A percentile compares a stretch with the other conserved stretches of the same genome.
Conservation (phyloP, 2,888 invertebrate species). For the Philonicus albiceps region DNA sequence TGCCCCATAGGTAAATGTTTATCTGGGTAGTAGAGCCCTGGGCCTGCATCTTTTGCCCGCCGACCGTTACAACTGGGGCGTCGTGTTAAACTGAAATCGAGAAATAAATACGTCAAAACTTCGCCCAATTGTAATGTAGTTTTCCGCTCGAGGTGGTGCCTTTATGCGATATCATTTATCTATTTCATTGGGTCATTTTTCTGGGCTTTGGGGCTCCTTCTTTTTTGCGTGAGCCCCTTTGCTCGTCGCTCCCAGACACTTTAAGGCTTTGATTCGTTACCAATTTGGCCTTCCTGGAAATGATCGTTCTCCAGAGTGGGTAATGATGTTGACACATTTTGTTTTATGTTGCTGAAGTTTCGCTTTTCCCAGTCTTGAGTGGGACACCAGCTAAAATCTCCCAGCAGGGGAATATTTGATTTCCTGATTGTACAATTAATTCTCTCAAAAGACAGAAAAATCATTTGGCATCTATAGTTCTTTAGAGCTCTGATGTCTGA, state of each 20-base stretch:
- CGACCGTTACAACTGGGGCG: neutral
- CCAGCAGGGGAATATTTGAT: neutral
- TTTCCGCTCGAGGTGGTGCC: constrained; percentile 25
- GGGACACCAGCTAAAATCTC: neutral
- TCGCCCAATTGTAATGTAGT: constrained; percentile 31
- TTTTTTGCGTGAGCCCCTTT: neutral
- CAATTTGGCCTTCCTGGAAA: neutral
- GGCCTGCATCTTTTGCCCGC: neutral
- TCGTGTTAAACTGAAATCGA: neutral
- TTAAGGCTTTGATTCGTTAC: constrained; percentile 28
- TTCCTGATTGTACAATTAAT: neutral
- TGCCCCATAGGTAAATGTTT: constrained; percentile 12
- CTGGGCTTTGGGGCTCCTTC: neutral
- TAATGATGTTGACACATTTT: neutral
- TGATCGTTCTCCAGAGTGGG: neutral
- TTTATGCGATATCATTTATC: constrained; percentile 34
- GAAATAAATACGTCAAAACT: constrained; percentile 32
- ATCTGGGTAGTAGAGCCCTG: neutral
- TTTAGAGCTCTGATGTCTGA: neutral
- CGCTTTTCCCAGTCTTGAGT: neutral
- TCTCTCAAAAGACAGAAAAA: neutral
- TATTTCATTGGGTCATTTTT: constrained; percentile 39
- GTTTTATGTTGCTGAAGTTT: constrained; percentile 4
- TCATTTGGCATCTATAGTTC: neutral
- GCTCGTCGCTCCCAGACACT: neutral